These are phyloP conservation scores for Carpatolechia fugitivella DNA, from an alignment of 2,888 invertebrate species.

Conservation along the genomic window DNA sequence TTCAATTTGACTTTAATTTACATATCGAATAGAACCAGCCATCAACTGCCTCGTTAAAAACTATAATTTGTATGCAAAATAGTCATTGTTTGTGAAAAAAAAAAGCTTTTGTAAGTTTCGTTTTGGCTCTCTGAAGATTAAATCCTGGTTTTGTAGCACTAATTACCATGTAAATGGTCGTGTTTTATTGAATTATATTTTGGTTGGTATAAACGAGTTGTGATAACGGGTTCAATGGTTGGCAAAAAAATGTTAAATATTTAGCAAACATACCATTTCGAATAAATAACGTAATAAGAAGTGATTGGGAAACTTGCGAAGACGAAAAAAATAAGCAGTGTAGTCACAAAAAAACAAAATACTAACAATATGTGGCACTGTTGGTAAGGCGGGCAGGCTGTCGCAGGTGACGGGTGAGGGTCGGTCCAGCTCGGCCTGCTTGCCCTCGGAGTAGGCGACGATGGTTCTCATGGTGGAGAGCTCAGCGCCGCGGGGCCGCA, in stretches of 20 bases:
- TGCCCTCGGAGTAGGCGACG: constrained; percentile 80
- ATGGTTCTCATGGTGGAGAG: constrained; percentile 76
- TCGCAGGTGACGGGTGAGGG: constrained; percentile 66
- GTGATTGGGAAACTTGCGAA: no score
- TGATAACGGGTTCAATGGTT: constrained; percentile 2
- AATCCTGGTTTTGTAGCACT: constrained; percentile 4
- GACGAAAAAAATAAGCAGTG: no score
- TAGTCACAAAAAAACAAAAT: no score
- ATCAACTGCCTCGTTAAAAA: constrained; percentile 26
- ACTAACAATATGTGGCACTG: constrained; percentile 57
- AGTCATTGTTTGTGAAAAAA: constrained; percentile 34
- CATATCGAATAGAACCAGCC: constrained; percentile 33
- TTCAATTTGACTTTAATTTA: constrained; percentile 29
- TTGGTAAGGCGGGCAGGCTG: constrained; percentile 56
- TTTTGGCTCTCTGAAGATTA: constrained; percentile 15
- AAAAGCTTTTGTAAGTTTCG: constrained; percentile 30
- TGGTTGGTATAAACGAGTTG: constrained; percentile 5
- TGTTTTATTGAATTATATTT: constrained; percentile 12
- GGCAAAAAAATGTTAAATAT: neutral
- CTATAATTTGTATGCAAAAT: constrained; percentile 37
- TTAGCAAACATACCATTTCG: no score
- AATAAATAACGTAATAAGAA: no score
- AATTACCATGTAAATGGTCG: constrained; percentile 9
- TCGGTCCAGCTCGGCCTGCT: constrained; percentile 72
- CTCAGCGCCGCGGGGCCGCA: constrained; percentile 29